A percentile compares a stretch with the other conserved stretches of the same genome.
Evolutionary conservation across 2,888 invertebrate genomes (phyloP).

Genomic region (Dicycla oo): DNA sequence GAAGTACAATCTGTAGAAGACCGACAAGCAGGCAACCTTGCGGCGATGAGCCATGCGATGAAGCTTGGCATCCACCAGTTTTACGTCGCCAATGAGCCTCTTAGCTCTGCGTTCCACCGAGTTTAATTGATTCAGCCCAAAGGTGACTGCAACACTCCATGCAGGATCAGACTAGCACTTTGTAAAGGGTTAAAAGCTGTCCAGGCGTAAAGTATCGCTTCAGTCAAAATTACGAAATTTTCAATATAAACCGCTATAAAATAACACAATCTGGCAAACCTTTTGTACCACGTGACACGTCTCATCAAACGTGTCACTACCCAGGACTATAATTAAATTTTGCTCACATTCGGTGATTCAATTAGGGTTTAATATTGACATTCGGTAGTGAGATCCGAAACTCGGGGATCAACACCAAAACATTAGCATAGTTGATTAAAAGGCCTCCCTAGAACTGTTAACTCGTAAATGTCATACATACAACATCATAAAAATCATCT

Average conservation of each 20-base stretch:
- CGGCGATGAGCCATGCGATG: too few species aligned
- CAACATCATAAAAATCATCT: conserved; percentile 90
- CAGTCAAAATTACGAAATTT: conserved; percentile 20
- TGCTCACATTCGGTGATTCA: conserved; percentile 83
- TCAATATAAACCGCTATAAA: conserved; percentile 9
- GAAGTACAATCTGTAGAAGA: too few species aligned
- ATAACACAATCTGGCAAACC: conserved; percentile 34
- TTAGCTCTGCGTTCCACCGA: too few species aligned
- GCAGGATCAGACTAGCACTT: too few species aligned
- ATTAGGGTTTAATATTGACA: conserved; percentile 87
- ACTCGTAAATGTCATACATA: conserved; percentile 89
- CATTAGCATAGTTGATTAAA: conserved; percentile 90
- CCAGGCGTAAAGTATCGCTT: too few species aligned
- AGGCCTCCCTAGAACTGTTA: conserved; percentile 87
- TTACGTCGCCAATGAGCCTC: too few species aligned
- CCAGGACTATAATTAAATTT: conserved; percentile 82
- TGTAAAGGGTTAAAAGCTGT: too few species aligned
- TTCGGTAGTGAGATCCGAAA: conserved; percentile 79
- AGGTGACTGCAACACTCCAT: too few species aligned
- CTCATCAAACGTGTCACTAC: conserved; percentile 68
- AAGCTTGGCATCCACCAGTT: too few species aligned
- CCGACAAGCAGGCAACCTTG: too few species aligned
- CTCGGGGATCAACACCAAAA: conserved; percentile 83
- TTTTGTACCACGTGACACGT: conserved; percentile 40
- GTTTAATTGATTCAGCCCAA: too few species aligned